Evolutionary conservation across 2,113 vertebrate genomes (phyloP), one percentile per base, ranked within the genome.

Genomic region (Onychostruthus taczanowskii): DNA sequence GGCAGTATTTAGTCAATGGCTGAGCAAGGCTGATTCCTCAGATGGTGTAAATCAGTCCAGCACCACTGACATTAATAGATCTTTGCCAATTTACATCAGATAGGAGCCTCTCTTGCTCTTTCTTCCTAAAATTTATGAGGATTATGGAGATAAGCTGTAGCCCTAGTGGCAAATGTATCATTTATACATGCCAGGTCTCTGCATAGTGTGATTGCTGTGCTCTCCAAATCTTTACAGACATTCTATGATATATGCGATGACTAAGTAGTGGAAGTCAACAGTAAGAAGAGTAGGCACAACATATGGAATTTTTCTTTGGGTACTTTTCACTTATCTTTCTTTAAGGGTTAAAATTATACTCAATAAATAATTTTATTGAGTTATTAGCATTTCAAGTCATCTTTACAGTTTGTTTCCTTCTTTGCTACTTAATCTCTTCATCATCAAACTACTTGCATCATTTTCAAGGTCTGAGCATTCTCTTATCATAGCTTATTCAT

Each of bases 81-180:
- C 72, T 91, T 84, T 88, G 17, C 82, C 84, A 94, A 63, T 96
- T 94, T 88, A 78, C 66, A 72, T 93, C 67, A 83, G 39, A 55
- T 78, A 44, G 85, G 53, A 81, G 16, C 49, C 52, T 84, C 74
- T 96, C 79, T 90, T 89, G 66, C 88, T 96, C 90, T 94, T 95
- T 97, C 73, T 95, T 94, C 83, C 69, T 79, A 39, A 91, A 93
- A 97, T 95, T 97, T 97, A 96, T 97, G 95, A 87, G 96, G 49
- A 95, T 96, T 98, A 97, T 97, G 95, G 94, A 97, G 95, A 97
- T 94, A 84, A 97, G 79, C 69, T 96, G 81, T 92, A 94, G 80
- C 89, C 87, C 56, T 78, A 58, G 75, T 43, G 30, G 89, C 80
- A 96, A 97, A 97, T 97, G 85, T 84, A 95, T 98, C 96, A 96